phyloP scores from a whole-genome alignment of 2,888 invertebrate species.

The Pteria penguin region DNA sequence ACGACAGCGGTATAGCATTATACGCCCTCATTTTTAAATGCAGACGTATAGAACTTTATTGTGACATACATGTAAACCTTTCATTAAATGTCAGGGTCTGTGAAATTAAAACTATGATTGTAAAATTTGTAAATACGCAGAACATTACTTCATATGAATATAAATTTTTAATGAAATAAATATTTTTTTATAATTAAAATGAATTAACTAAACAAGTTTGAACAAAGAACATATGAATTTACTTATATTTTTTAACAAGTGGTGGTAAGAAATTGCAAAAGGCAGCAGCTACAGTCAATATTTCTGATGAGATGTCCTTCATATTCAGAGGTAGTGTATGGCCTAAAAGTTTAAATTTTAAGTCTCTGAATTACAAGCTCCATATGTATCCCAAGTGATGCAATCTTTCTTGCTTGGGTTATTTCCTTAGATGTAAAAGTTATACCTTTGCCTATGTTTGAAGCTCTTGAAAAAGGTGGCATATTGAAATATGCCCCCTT shows the following conservation, averaged over 20 bases:
- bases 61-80: no score
- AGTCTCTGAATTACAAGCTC: constrained; percentile 4
- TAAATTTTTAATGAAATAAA: neutral
- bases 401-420: constrained; percentile 17
- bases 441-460: constrained; percentile 1
- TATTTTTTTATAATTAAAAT: neutral
- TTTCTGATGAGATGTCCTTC: constrained; percentile 9
- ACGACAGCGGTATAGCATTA: no score
- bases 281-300: constrained; percentile 17
- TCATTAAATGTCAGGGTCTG: no score
- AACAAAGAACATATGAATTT: neutral
- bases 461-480: constrained; percentile 9
- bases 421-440: constrained; percentile 21
- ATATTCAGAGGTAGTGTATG: constrained; percentile 12
- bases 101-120: no score
- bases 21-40: no score
- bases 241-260: constrained; percentile 10
- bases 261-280: constrained; percentile 13
- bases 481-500: constrained; percentile 27
- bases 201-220: neutral
- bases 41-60: no score
- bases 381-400: constrained; percentile 15
- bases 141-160: neutral
- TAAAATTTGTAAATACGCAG: neutral
- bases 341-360: constrained; percentile 9